Percentiles rank a stretch among this genome's conserved stretches.
Conservation (phyloP, 2,797 vertebrate genomes). For the Mareca strepera region DNA sequence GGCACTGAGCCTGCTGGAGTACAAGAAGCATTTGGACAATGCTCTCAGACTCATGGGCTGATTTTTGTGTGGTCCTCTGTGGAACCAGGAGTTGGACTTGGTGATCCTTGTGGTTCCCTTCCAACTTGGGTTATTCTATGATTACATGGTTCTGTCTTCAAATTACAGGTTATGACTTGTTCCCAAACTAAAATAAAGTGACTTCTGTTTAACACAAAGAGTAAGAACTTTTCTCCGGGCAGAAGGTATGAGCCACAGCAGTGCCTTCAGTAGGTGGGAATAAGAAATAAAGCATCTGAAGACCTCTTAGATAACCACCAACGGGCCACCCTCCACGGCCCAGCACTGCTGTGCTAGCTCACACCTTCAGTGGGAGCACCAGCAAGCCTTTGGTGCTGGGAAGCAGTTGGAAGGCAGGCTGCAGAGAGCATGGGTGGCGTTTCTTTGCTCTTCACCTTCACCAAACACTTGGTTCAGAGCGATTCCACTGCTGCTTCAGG, state of each 20-base stretch:
- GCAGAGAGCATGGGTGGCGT: neutral
- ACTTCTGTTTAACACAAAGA: neutral
- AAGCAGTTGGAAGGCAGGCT: neutral
- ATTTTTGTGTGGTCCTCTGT: too few relatives aligned
- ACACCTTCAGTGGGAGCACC: neutral
- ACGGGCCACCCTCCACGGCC: neutral
- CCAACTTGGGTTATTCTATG: too few relatives aligned
- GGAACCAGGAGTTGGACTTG: too few relatives aligned
- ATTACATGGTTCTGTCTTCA: neutral
- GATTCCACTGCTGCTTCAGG: neutral
- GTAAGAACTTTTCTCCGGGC: neutral
- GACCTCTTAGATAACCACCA: neutral
- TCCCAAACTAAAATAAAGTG: neutral
- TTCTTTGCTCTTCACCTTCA: neutral
- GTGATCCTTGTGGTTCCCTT: too few relatives aligned
- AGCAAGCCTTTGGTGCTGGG: neutral
- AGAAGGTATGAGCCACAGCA: neutral
- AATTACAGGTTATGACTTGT: neutral
- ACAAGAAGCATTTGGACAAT: too few relatives aligned
- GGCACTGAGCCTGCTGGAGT: fast-evolving
- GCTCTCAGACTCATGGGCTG: too few relatives aligned
- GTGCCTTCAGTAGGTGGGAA: neutral
- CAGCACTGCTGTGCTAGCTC: neutral
- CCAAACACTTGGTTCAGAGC: neutral
- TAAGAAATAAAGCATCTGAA: neutral